Percentiles rank a stretch among this genome's conserved stretches.
These are phyloP conservation scores for Herminia tarsipennalis DNA, from an alignment of 2,888 invertebrate genomes.

Conservation along the genomic window DNA sequence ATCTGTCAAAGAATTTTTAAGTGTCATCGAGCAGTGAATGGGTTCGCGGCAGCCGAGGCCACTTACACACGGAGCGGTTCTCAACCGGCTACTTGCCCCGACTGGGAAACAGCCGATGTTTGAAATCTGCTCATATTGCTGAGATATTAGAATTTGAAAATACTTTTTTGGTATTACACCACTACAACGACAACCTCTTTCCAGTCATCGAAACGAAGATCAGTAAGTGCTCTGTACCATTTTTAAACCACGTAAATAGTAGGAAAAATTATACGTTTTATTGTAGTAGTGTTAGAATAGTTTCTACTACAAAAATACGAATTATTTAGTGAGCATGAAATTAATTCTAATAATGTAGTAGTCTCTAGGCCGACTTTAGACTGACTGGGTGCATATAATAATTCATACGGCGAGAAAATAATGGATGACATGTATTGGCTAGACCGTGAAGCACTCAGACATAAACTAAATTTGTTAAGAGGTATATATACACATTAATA, in stretches of 20 bases:
- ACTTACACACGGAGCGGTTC: slow-evolving; percentile 77
- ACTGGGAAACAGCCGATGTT: slow-evolving; percentile 46
- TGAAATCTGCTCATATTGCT: slow-evolving; percentile 45
- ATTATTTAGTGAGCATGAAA: slow-evolving; percentile 15
- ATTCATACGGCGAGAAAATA: slow-evolving; percentile 45
- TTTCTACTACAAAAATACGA: no score
- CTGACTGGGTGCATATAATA: slow-evolving; percentile 34
- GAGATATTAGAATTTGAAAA: slow-evolving; percentile 31
- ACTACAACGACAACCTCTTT: background rate
- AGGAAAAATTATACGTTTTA: no score
- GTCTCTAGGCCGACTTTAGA: slow-evolving; percentile 28
- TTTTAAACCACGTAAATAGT: no score
- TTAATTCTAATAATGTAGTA: slow-evolving; percentile 26
- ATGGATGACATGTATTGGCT: slow-evolving; percentile 38
- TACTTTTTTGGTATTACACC: background rate
- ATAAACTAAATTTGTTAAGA: slow-evolving; percentile 13
- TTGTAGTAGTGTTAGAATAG: no score
- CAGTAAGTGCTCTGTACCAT: no score
- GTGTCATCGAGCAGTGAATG: slow-evolving; percentile 74
- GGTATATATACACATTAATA: background rate
- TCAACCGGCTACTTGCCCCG: slow-evolving; percentile 49
- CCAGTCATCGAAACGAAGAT: no score
- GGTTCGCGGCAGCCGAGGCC: slow-evolving; percentile 58
- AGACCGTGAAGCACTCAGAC: slow-evolving; percentile 37
- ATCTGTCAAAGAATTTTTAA: slow-evolving; percentile 79